Base-by-base conservation (phyloP, 2,113 vertebrate genomes). In the Antennarius striatus region DNA sequence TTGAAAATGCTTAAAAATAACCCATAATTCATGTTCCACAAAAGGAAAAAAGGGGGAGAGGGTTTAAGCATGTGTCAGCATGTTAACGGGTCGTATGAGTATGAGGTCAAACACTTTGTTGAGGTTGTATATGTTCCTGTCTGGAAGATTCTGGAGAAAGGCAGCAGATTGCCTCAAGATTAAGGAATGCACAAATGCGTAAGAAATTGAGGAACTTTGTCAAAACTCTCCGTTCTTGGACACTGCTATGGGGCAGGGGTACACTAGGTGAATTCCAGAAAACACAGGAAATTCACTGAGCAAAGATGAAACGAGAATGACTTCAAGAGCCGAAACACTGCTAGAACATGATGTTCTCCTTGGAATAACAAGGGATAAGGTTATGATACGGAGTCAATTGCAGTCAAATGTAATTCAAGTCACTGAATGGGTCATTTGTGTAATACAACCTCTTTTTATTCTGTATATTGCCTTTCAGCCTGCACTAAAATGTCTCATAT, bases 211-310 rank as follows among this genome's bases (percentile, higher is more conserved):
- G 62, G 16, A 81, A 56, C 64, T 63, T 80, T 62, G 55, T 73
- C 56, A 54, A 68, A 79, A 66, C 32, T 29, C 61, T 59, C n/a
- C 13, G 63, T 30, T 78, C 49, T 79, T 77, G 73, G 79, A 83
- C 54, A 71, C 22, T 17, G 49, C 61, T 56, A 28, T 50, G 71
- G 60, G 62, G 75, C 59, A 83, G 45, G 47, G 39, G 78, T 83
- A 65, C 57, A 70, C 60, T 59, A 76, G 67, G 76, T 76, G 50
- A 77, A 89, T 77, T 86, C 79, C 75, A 75, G 75, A 78, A 84
- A 86, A 86, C 77, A 86, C 67, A 73, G 79, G 73, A 81, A 84
- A 87, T 71, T 39, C 80, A 81, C 73, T 71, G 79, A 73, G 60
- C 56, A 53, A 16, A 59, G 58, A 76, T 77, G 16, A 85, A 89